Conservation (phyloP, 2,888 invertebrate species). For the Rotaria socialis region DNA sequence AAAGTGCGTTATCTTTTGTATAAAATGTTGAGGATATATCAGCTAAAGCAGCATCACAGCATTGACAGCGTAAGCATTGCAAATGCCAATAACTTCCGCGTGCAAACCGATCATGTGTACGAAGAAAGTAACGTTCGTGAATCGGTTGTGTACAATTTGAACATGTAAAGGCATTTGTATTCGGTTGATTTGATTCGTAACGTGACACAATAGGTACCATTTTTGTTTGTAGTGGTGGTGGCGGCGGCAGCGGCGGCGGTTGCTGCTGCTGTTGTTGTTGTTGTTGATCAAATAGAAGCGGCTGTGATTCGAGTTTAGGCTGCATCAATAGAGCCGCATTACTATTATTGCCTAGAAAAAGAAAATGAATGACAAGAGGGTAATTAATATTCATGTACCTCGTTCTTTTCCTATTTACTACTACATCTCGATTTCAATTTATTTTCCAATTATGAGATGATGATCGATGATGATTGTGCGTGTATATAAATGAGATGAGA, state of each 20-base stretch:
- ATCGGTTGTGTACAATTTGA: slow-evolving; percentile 37
- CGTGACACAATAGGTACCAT: background rate
- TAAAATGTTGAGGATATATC: slow-evolving; percentile 41
- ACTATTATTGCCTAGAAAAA: slow-evolving; percentile 25
- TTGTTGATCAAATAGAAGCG: background rate
- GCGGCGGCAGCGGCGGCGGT: too few relatives aligned
- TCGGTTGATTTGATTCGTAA: background rate
- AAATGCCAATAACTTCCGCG: slow-evolving; percentile 42
- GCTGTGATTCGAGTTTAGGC: slow-evolving; percentile 9
- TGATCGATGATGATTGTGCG: slow-evolving; percentile 36
- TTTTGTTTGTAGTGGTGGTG: background rate
- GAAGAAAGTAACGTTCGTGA: slow-evolving; percentile 41
- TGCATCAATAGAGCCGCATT: background rate
- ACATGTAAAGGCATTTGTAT: background rate
- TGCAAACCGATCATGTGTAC: slow-evolving; percentile 33
- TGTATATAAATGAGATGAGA: slow-evolving; percentile 30
- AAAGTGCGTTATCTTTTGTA: slow-evolving; percentile 40
- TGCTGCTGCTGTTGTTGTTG: background rate
- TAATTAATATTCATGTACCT: slow-evolving; percentile 9
- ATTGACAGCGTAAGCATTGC: slow-evolving; percentile 44
- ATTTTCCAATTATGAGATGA: slow-evolving; percentile 25
- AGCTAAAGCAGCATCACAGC: slow-evolving; percentile 21
- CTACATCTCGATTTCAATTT: slow-evolving; percentile 20
- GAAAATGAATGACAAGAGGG: background rate
- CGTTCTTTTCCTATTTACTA: background rate